A percentile compares a stretch with the other conserved stretches of the same genome.
Conservation (phyloP, 2,113 vertebrate species). For the Elephantulus edwardii region DNA sequence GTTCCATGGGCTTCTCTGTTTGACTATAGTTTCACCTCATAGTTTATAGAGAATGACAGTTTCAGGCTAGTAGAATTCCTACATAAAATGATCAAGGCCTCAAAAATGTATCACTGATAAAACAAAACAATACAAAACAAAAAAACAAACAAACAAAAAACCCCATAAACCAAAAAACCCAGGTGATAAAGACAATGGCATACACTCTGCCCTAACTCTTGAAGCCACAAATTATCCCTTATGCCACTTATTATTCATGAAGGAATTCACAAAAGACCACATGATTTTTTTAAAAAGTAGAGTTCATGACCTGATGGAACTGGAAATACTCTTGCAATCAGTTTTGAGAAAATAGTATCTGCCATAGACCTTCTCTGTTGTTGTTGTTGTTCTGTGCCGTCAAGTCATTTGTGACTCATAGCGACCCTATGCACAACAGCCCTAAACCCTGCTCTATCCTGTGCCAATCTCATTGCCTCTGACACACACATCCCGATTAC, state of each 20-base stretch:
- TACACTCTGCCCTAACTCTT: neutral
- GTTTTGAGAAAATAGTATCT: neutral
- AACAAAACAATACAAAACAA: too few relatives aligned
- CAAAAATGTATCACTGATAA: neutral
- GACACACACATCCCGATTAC: too few relatives aligned
- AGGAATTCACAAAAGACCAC: neutral
- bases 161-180: too few relatives aligned
- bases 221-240: accelerated
- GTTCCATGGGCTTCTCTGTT: neutral
- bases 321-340: neutral
- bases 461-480: too few relatives aligned
- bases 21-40: neutral
- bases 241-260: accelerated
- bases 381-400: too few relatives aligned
- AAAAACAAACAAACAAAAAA: too few relatives aligned
- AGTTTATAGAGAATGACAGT: neutral
- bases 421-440: too few relatives aligned
- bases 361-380: neutral
- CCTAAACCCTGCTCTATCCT: too few relatives aligned
- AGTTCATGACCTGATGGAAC: neutral
- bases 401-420: too few relatives aligned
- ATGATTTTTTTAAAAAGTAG: neutral
- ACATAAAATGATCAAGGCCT: accelerated
- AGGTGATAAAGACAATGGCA: accelerated
- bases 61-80: neutral